A percentile compares a stretch with the other conserved stretches of the same genome.
Evolutionary conservation across 2,888 invertebrate genomes (phyloP).

Genomic region (Oscheius sp.): DNA sequence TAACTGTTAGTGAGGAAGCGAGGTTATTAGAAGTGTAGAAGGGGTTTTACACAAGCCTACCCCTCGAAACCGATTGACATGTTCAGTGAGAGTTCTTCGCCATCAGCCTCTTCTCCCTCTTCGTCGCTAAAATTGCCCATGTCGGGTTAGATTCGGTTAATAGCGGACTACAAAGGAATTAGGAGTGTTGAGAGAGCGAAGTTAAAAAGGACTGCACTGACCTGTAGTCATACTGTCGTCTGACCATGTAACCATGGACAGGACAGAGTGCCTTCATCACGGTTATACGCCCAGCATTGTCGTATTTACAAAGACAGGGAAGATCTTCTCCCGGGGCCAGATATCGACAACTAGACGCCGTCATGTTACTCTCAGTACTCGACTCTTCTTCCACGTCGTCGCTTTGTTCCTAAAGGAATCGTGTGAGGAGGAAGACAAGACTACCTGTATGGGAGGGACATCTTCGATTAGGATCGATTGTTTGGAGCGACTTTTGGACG

Average conservation of each 20-base stretch:
- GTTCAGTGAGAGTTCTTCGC: background rate
- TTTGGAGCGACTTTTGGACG: slow-evolving; percentile 48
- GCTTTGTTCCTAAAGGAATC: slow-evolving; percentile 53
- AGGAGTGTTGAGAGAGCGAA: too few species aligned
- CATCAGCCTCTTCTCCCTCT: background rate
- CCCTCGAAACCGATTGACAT: too few species aligned
- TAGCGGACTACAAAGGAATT: too few species aligned
- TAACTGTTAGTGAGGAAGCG: slow-evolving; percentile 9
- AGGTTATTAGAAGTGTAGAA: background rate
- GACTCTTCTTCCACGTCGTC: slow-evolving; percentile 52
- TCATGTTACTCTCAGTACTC: slow-evolving; percentile 40
- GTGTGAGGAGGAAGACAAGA: background rate
- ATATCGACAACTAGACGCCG: slow-evolving; percentile 56
- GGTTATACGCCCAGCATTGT: slow-evolving; percentile 60
- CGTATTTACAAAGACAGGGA: slow-evolving; percentile 71
- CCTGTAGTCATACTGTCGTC: slow-evolving; percentile 62
- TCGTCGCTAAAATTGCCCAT: slow-evolving; percentile 18
- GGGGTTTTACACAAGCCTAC: background rate
- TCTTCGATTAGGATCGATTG: slow-evolving; percentile 59
- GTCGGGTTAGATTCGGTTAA: too few species aligned
- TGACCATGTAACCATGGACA: slow-evolving; percentile 71
- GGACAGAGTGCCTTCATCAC: slow-evolving; percentile 70
- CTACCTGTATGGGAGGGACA: slow-evolving; percentile 49
- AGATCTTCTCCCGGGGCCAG: slow-evolving; percentile 70
- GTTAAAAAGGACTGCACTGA: background rate